Conservation (phyloP, 2,113 vertebrate species). For the Raja brachyura region DNA sequence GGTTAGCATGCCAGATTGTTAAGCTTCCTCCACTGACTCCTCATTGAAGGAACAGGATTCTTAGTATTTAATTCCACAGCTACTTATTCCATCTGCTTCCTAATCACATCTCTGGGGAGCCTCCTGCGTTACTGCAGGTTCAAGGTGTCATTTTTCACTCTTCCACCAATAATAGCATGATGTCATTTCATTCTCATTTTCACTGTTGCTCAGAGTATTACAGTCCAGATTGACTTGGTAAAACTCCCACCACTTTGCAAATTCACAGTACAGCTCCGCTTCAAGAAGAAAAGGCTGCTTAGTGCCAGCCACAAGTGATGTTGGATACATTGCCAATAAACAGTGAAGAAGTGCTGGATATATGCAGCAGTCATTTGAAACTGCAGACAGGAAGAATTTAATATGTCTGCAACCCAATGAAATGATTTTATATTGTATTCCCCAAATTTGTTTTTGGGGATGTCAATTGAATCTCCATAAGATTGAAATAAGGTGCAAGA, state of each 20-base stretch:
- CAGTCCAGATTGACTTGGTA: neutral
- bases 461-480: neutral
- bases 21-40: neutral
- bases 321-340: neutral
- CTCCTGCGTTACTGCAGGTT: neutral
- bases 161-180: neutral
- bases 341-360: too few relatives aligned
- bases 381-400: neutral
- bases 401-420: neutral
- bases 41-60: neutral
- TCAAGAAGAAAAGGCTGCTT: neutral
- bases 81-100: neutral
- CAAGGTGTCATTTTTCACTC: neutral
- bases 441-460: too few relatives aligned
- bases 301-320: neutral
- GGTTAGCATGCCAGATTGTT: neutral
- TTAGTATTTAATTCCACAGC: neutral
- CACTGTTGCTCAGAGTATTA: neutral
- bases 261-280: neutral
- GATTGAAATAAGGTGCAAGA: too few relatives aligned
- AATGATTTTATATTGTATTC: too few relatives aligned
- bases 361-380: neutral
- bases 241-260: neutral
- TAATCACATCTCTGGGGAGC: neutral
- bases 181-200: neutral